These are phyloP conservation scores for Meleagris gallopavo DNA, from an alignment of 2,113 vertebrate species.

Conservation along the genomic window DNA sequence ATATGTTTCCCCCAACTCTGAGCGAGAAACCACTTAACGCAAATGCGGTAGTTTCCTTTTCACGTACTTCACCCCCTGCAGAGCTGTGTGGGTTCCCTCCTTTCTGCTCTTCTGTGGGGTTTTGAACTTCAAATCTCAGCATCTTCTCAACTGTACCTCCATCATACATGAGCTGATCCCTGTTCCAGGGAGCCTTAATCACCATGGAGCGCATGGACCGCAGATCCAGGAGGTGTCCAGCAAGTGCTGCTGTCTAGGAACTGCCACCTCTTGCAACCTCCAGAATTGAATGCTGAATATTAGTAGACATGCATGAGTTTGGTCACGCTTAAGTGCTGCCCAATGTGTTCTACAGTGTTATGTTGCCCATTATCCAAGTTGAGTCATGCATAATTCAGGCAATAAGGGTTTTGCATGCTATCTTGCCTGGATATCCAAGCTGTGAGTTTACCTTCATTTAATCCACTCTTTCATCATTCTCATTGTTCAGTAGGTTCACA, in stretches of 20 bases:
- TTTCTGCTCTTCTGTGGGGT: neutral
- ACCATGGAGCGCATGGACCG: neutral
- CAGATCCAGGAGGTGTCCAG: neutral
- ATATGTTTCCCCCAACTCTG: neutral
- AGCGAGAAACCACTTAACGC: neutral
- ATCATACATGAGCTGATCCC: neutral
- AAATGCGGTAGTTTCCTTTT: neutral
- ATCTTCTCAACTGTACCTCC: neutral
- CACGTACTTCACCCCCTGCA: neutral
- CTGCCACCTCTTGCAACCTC: neutral
- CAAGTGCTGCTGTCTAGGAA: neutral
- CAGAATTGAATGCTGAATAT: neutral
- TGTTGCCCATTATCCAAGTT: rapidly evolving
- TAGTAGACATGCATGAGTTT: neutral
- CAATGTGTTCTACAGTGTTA: neutral
- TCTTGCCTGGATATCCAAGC: neutral
- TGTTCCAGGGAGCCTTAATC: neutral
- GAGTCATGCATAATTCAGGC: neutral
- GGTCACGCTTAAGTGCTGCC: neutral
- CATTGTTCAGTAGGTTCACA: neutral
- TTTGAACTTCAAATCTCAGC: neutral
- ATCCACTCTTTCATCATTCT: neutral
- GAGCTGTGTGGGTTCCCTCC: neutral
- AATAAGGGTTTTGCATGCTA: neutral
- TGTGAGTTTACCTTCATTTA: neutral